Evolutionary conservation across 2,113 vertebrate species (phyloP), one percentile per base, ranked within the genome.

Genomic region (Oryzias melastigma): DNA sequence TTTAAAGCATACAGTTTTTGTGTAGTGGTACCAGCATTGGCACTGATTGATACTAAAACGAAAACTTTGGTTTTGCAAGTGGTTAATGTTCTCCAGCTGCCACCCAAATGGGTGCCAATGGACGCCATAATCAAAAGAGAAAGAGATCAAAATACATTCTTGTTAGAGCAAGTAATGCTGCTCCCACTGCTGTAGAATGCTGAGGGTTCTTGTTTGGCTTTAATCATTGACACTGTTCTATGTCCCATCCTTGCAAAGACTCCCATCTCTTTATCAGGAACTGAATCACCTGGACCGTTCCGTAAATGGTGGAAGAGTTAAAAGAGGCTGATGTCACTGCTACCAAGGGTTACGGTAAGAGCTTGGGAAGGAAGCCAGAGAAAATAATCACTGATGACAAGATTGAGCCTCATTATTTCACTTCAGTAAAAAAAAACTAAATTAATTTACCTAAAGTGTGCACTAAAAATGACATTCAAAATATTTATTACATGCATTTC

Each of bases 271-370:
- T 78, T 82, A 84, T 80, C 50, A 75, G 69, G 75, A 85, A 81
- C 67, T 82, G 88, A 87, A 90, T 88, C 84, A 88, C 85, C 83
- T 88, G 77, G 62, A 68, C 77, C 76, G 77, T 84, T 88, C 83
- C 58, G 41, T 87, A 87, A 74, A 67, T 73, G 67, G 77, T 73
- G 62, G 62, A 73, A 75, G 65, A 84, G 73, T 71, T 27, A 27
- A 35, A 35, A 35, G 78, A 70, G 66, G 71, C 73, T 87, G 86
- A 88, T 88, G 76, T 88, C 88, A 87, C 68, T 8, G 49, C 77
- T 81, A 84, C 51, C 71, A 81, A 71, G 68, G 85, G 72, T 86
- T 88, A 85, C 86, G 77, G 84, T 85, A 88, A 90, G 82, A 49
- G 71, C 78, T 81, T 73, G 81, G 85, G 75, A 88, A 66, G 42